phyloP scores from a whole-genome alignment of 2,797 vertebrate genomes.

The Yasuhikotakia modesta region DNA sequence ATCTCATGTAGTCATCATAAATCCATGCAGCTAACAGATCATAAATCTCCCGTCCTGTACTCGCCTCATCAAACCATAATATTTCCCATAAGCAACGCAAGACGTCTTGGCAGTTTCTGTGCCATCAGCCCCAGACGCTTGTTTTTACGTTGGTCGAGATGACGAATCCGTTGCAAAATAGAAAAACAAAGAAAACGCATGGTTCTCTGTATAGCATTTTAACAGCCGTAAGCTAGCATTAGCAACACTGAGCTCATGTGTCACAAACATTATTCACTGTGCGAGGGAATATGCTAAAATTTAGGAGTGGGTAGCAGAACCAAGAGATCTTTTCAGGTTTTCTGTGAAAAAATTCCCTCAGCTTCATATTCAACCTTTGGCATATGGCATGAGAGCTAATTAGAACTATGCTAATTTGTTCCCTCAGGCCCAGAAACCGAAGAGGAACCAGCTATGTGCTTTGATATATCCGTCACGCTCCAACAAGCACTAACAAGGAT shows the following conservation, averaged over 20 bases:
- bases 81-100: slow-evolving; percentile 24
- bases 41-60: slow-evolving; percentile 22
- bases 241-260: neutral
- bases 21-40: slow-evolving; percentile 20
- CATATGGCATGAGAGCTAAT: slow-evolving; percentile 50
- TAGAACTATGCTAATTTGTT: slow-evolving; percentile 56
- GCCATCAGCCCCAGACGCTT: neutral
- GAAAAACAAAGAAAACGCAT: neutral
- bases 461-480: slow-evolving; percentile 51
- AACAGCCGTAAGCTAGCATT: neutral
- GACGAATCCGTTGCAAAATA: neutral
- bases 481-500: slow-evolving; percentile 46
- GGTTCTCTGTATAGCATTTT: neutral
- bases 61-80: slow-evolving; percentile 16
- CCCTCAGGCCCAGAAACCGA: slow-evolving; percentile 46
- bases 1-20: slow-evolving; percentile 19
- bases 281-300: neutral
- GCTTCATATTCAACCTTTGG: slow-evolving; percentile 54
- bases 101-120: slow-evolving; percentile 5
- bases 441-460: slow-evolving; percentile 49
- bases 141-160: neutral
- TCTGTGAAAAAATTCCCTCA: slow-evolving; percentile 39
- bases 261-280: slow-evolving; percentile 7
- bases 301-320: slow-evolving; percentile 37
- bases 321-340: slow-evolving; percentile 37